Conservation (phyloP, 2,888 invertebrate genomes). For the Ceraclea dissimilis region DNA sequence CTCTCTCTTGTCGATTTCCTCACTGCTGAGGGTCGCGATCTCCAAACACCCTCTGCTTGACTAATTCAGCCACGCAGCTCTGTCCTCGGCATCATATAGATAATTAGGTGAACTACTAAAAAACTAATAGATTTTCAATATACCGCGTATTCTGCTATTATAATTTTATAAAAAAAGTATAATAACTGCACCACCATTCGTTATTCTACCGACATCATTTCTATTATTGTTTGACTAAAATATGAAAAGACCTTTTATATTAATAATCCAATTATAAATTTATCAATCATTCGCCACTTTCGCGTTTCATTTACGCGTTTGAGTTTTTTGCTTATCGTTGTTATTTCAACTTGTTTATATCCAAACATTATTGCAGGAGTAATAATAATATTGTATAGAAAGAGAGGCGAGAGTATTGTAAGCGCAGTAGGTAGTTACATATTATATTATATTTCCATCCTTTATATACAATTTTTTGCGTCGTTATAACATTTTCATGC, state of each 20-base stretch:
- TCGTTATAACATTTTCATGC: not conserved
- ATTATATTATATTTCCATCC: not conserved
- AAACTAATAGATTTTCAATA: too few relatives aligned
- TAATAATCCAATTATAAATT: not conserved
- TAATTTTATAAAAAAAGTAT: too few relatives aligned
- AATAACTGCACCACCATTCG: too few relatives aligned
- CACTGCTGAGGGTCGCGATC: too few relatives aligned
- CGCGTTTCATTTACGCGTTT: not conserved
- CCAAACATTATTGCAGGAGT: not conserved
- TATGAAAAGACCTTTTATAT: not conserved
- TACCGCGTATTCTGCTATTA: too few relatives aligned
- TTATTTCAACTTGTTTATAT: slow-evolving; percentile 1
- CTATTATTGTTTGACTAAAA: not conserved
- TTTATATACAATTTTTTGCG: not conserved
- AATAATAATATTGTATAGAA: not conserved
- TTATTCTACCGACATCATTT: too few relatives aligned
- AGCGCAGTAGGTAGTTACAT: not conserved
- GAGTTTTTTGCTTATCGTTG: not conserved
- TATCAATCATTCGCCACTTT: not conserved
- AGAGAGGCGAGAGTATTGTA: not conserved
- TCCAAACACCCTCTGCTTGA: too few relatives aligned
- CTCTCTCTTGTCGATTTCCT: too few relatives aligned
- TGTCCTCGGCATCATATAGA: too few relatives aligned
- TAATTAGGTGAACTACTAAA: too few relatives aligned
- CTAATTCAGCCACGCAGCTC: too few relatives aligned